These are phyloP conservation scores for Erinaceus europaeus DNA, from an alignment of 2,113 vertebrate species.

Conservation along the genomic window DNA sequence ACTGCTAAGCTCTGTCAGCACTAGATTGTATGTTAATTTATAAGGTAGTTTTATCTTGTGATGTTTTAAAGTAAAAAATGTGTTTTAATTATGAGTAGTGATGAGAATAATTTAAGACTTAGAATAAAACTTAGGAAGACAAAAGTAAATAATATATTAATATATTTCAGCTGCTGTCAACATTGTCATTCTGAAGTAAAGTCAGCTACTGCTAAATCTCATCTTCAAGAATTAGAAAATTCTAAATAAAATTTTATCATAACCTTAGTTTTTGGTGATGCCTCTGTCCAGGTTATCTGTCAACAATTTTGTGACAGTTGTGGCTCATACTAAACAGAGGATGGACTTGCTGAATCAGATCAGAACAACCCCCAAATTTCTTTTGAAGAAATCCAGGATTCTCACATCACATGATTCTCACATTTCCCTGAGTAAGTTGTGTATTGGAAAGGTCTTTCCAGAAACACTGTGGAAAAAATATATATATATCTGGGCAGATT, in stretches of 20 bases:
- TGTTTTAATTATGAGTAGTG: background rate
- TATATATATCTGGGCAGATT: slow-evolving; percentile 43
- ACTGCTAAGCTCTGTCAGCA: background rate
- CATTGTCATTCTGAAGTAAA: slow-evolving; percentile 36
- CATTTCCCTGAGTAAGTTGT: slow-evolving; percentile 39
- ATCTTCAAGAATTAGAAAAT: background rate
- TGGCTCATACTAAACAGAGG: background rate
- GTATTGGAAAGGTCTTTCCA: slow-evolving; percentile 67
- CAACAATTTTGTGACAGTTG: background rate
- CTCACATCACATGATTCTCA: slow-evolving; percentile 62
- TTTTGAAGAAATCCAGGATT: slow-evolving; percentile 57
- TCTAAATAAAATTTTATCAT: background rate
- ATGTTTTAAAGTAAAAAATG: background rate
- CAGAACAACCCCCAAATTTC: slow-evolving; percentile 27
- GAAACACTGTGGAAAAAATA: slow-evolving; percentile 51
- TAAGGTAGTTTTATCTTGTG: background rate
- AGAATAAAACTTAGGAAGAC: background rate
- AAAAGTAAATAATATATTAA: background rate
- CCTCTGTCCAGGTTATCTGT: background rate
- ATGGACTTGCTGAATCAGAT: background rate
- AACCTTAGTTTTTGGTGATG: background rate
- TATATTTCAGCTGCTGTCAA: background rate
- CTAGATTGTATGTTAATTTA: background rate
- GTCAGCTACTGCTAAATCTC: background rate
- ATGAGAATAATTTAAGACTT: slow-evolving; percentile 4